Percentiles rank a stretch among this genome's conserved stretches.
Conservation (phyloP, 2,888 invertebrate genomes). For the Agapetus fuscipes region DNA sequence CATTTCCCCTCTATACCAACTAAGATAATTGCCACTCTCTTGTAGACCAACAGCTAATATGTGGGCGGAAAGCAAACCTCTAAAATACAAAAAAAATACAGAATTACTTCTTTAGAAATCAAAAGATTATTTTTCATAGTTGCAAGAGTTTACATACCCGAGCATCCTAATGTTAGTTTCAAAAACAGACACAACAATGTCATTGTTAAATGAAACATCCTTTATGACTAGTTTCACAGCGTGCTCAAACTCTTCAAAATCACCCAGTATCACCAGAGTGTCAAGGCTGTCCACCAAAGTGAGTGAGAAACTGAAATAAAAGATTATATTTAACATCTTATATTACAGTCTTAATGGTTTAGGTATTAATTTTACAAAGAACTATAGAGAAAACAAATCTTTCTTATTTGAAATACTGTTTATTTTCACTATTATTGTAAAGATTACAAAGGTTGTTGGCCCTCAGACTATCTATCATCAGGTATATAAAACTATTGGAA, state of each 20-base stretch:
- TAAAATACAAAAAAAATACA: conserved; percentile 31
- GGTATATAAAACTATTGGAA: too few species aligned
- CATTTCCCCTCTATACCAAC: conserved; percentile 83
- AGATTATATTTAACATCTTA: too few species aligned
- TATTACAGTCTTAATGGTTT: too few species aligned
- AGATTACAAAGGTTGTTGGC: too few species aligned
- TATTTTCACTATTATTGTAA: too few species aligned
- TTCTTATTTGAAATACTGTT: too few species aligned
- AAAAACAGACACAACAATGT: conserved; percentile 94
- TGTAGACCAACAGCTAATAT: conserved; percentile 77
- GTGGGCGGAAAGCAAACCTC: conserved; percentile 88
- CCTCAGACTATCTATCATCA: too few species aligned
- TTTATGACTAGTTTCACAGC: conserved; percentile 78
- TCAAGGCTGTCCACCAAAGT: conserved; percentile 93
- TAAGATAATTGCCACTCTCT: conserved; percentile 60
- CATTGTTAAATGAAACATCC: conserved; percentile 86
- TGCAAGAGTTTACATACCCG: conserved; percentile 58
- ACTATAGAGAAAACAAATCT: too few species aligned
- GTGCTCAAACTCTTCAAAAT: conserved; percentile 88
- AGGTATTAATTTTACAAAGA: too few species aligned
- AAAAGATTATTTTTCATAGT: too few species aligned
- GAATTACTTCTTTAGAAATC: too few species aligned
- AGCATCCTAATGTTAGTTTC: conserved; percentile 96
- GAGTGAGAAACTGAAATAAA: conserved; percentile 78
- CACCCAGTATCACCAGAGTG: conserved; percentile 84